Evolutionary conservation across 2,797 vertebrate species (phyloP), one percentile per base, ranked within the genome.

Genomic region (Pelobates cultripes): DNA sequence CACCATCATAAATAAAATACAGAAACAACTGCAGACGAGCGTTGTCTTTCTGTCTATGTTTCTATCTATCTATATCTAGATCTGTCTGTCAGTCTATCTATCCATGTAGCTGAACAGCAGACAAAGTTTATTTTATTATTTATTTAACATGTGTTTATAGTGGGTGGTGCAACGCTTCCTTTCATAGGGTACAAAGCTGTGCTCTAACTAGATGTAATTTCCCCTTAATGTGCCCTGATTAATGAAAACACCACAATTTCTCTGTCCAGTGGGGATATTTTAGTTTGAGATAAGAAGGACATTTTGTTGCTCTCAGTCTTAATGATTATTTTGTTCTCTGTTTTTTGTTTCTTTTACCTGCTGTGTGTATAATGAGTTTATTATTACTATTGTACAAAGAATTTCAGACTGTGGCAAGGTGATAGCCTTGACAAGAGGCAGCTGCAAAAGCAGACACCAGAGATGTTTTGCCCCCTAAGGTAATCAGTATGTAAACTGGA

Each of bases 271-370:
- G 61, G n/a, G 55, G 61, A 28, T 9, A 64, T 64, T 64, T 57
- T 64, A 40, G 61, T 64, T 2, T n/a, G 4, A 60, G 17, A 64
- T 64, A 40, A 28, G 41, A n/a, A 28, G 57, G 43, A 14, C n/a
- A 75, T 9, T 43, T 28, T 63, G 43, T 75, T 66, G 61, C n/a
- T 74, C 55, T 40, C 10, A 66, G 42, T 63, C n/a, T 47, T 75
- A 66, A 75, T 47, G 43, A 43, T 64, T 60, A 45, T 63, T 75
- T 64, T 17, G n/a, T 40, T 63, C n/a, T 44, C 43, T 75, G 42
- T 8, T 75, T 28, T 75, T 75, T 28, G 14, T 75, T 66, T 75
- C 60, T 44, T 75, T 47, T 9, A 51, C n/a, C 61, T 76, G 74
- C 61, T 66, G 74, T 66, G 73, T 43, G 42, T 63, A 63, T 12